phyloP scores from a whole-genome alignment of 2,888 invertebrate species.

The Harpalus rubripes region DNA sequence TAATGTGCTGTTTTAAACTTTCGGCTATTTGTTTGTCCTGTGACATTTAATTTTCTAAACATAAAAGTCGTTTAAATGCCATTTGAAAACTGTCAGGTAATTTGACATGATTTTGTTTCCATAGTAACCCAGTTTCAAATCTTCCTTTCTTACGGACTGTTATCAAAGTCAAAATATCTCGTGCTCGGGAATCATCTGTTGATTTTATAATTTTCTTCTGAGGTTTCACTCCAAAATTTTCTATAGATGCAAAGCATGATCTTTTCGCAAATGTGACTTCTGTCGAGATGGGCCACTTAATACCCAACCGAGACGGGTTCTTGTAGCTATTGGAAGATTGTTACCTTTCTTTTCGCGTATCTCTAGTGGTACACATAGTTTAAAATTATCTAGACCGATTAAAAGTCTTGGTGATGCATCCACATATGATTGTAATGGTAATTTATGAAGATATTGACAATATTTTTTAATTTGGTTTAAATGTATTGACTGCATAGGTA shows the following conservation, averaged over 20 bases:
- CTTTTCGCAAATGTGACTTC: neutral
- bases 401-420: constrained; percentile 11
- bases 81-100: constrained; percentile 26
- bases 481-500: neutral
- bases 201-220: neutral
- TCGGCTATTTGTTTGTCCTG: neutral
- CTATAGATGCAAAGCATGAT: neutral
- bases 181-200: constrained; percentile 2
- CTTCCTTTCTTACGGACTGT: constrained; percentile 56
- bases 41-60: constrained; percentile 20
- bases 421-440: constrained; percentile 4
- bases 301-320: neutral
- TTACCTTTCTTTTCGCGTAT: neutral
- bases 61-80: constrained; percentile 9
- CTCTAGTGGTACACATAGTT: neutral
- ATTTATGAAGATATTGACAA: neutral
- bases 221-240: constrained; percentile 13
- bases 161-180: constrained; percentile 65
- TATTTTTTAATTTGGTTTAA: constrained; percentile 10
- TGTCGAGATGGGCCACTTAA: neutral
- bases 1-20: neutral
- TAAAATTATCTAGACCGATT: constrained; percentile 4
- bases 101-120: constrained; percentile 26
- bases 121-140: constrained; percentile 69
- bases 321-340: constrained; percentile 9